Evolutionary conservation across 1,140 invertebrate genomes (phyloP).

Genomic region (Chrysomallon squamiferum): DNA sequence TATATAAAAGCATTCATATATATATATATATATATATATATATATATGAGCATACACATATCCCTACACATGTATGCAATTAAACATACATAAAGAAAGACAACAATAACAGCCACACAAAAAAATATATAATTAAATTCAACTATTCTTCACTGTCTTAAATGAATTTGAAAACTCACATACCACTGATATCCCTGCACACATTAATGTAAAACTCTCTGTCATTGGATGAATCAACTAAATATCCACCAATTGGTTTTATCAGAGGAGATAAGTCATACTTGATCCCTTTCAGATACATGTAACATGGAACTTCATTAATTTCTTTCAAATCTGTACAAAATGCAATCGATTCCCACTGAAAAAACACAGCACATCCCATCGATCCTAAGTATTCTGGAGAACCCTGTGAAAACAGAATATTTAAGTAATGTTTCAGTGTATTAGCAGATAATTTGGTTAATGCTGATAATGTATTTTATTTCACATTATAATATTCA

Average conservation of each 20-base stretch:
- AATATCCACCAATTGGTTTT: slow-evolving; percentile 45
- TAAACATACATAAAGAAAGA: no score
- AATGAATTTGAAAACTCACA: slow-evolving; percentile 29
- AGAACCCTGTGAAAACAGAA: slow-evolving; percentile 42
- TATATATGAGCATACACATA: no score
- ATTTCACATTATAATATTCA: not conserved
- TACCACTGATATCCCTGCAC: slow-evolving; percentile 50
- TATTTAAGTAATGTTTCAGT: not conserved
- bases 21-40: no score
- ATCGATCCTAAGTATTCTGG: slow-evolving; percentile 40
- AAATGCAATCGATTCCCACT: slow-evolving; percentile 47
- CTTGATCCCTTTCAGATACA: slow-evolving; percentile 30
- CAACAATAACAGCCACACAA: no score
- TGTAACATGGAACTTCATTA: slow-evolving; percentile 50
- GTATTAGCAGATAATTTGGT: not conserved
- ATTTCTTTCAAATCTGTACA: slow-evolving; percentile 36
- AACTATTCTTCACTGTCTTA: no score
- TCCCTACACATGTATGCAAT: no score
- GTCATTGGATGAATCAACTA: slow-evolving; percentile 31
- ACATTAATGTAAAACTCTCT: slow-evolving; percentile 54
- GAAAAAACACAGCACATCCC: slow-evolving; percentile 47
- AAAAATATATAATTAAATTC: no score
- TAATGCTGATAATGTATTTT: not conserved
- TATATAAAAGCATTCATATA: no score
- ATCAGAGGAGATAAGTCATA: slow-evolving; percentile 51